These are phyloP conservation scores for Sinocyclocheilus anophthalmus DNA, from an alignment of 2,113 vertebrate genomes.

Conservation along the genomic window DNA sequence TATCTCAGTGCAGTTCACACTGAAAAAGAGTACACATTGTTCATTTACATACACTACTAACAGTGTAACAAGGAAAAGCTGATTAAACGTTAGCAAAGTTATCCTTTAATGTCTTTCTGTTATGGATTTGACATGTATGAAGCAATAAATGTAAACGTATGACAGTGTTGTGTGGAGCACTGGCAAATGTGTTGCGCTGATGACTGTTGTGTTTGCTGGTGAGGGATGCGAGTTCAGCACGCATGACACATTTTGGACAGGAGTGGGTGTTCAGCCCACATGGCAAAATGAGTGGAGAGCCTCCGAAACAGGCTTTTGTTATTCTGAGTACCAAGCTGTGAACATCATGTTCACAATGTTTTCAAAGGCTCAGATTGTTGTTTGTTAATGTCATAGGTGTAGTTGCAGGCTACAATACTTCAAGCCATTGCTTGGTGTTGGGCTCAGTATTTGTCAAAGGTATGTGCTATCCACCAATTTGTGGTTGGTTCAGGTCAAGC, in stretches of 20 bases:
- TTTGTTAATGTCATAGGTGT: slow-evolving; percentile 24
- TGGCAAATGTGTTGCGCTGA: slow-evolving; percentile 35
- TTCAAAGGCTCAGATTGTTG: slow-evolving; percentile 28
- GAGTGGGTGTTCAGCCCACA: slow-evolving; percentile 53
- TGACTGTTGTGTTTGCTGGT: slow-evolving; percentile 30
- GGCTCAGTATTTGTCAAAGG: not conserved
- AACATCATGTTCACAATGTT: slow-evolving; percentile 41
- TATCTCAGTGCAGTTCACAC: not conserved
- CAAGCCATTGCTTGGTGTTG: slow-evolving; percentile 13
- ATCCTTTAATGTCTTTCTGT: not conserved
- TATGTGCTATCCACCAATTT: not conserved
- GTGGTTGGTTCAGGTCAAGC: not conserved
- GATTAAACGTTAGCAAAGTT: not conserved
- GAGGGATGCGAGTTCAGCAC: slow-evolving; percentile 45
- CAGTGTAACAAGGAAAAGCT: not conserved
- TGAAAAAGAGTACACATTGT: not conserved
- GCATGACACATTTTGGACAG: slow-evolving; percentile 48
- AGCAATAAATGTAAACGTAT: not conserved
- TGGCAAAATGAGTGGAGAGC: slow-evolving; percentile 45
- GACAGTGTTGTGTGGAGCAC: not conserved
- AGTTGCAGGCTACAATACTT: not conserved
- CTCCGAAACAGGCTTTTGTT: slow-evolving; percentile 50
- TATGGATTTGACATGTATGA: not conserved
- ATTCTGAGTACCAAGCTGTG: slow-evolving; percentile 35
- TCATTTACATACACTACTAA: not conserved